Evolutionary conservation across 2,888 invertebrate genomes (phyloP), one percentile per base, ranked within the genome.

Genomic region (Rotaria magnacalcarata): DNA sequence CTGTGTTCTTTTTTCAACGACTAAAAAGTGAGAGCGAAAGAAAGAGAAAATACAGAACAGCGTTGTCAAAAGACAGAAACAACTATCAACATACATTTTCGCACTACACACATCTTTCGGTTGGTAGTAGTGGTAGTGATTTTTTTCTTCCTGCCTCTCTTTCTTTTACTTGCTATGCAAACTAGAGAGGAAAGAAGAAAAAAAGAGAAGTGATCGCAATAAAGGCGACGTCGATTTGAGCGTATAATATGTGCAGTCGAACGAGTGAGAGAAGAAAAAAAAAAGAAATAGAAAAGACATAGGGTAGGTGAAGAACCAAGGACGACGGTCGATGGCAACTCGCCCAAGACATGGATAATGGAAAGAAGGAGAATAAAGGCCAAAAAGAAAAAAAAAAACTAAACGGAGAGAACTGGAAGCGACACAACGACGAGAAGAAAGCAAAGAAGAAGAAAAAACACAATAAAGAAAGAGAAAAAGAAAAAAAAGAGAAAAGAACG

Each of bases 1-100:
- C 24, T 43, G 24, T 80, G 47, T 80, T 80, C 43, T 80, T 24
- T 80, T 67, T 34, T 67, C 67, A 41, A 67, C 34, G 34, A 67
- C 16, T 34, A 27, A 19, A 67, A 34, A 41, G 34, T 2, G 34
- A 67, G 27, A 67, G 34, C 27, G 67, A 67, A 27, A 67, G 50
- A 67, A 4, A 67, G 67, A 67, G 67, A 67, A 67, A 67, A 5
- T 67, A 67, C 34, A 67, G 67, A 67, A 67, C 67, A 67, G 34
- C 67, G 67, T 67, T 67, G 67, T 67, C 67, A 67, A 67, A 54
- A 67, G 34, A 67, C 67, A 67, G 67, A 67, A 67, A 67, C 67
- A 41, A 67, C 34, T 67, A 67, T 67, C 67, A 67, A 34, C 34
- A 34, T 67, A 67, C 67, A 67, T 67, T 54, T 54, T 54, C 54